Evolutionary conservation across 1,140 invertebrate genomes (phyloP), one percentile per base, ranked within the genome.

Genomic region (Psilanteris sp.): DNA sequence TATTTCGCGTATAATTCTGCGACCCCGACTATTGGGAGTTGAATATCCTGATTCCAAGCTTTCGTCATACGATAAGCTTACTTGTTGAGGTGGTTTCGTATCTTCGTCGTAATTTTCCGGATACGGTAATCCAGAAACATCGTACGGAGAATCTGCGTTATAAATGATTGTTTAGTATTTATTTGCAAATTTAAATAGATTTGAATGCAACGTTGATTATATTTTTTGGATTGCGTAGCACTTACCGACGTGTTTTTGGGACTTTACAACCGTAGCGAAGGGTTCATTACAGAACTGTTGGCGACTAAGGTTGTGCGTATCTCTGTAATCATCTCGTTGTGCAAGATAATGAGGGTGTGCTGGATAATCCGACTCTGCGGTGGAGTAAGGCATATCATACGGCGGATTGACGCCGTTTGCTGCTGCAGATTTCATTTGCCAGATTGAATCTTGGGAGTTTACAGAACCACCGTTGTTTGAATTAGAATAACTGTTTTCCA

Each of bases 361-460:
- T 7, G 94, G 94, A 82, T 96, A 96, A 89, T 96, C 95, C 13
- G 86, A 85, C 81, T 96, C 94, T 48, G 95, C 92, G 14, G 93
- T 92, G 20, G 93, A 93, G 84, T 96, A 95, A 43, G 93, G 93
- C 82, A 95, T 94, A 88, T 96, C 94, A 85, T 95, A 95, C 8
- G 90, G 90, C 61, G 91, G 90, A 82, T 90, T 92, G 43, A 91
- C 90, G 14, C 88, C 87, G 32, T 91, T 91, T 0, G 92, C 92
- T 2, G 92, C 93, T 0, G 93, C 93, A 90, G 94, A 94, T 88
- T 96, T 96, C 91, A 96, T 94, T 88, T 97, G 95, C 95, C 96
- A 97, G 72, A 97, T 89, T n/a, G 95, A 97, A 84, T 97, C 96
- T 84, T 97, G 96, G 0, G 95, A 96, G 88, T 97, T 96, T 24